Evolutionary conservation across 2,888 invertebrate genomes (phyloP).

Genomic region (Agrenia bidenticulata): DNA sequence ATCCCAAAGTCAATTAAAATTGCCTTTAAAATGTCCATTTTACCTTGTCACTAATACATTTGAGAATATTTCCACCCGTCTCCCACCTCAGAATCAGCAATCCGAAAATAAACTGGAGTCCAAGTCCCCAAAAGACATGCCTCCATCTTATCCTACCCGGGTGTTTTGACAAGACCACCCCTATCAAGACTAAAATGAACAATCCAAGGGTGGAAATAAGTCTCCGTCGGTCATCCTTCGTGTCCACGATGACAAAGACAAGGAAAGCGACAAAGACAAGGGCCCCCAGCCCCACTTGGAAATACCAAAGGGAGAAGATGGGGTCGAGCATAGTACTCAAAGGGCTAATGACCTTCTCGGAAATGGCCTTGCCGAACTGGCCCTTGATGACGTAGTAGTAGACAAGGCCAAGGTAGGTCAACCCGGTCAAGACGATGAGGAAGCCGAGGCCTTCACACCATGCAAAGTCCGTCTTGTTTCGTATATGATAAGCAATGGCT

Average conservation of each 20-base stretch:
- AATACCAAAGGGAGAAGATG: constrained; percentile 7
- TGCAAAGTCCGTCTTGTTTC: constrained; percentile 42
- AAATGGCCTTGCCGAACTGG: constrained; percentile 57
- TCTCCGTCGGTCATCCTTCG: constrained; percentile 62
- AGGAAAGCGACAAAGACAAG: constrained; percentile 59
- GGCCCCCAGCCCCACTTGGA: constrained; percentile 1
- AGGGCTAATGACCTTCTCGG: constrained; percentile 20
- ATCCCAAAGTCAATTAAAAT: too few species aligned
- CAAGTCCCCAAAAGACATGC: constrained; percentile 74
- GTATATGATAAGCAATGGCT: constrained; percentile 31
- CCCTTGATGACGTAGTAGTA: constrained; percentile 68
- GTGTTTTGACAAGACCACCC: constrained; percentile 67
- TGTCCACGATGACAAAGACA: constrained; percentile 67
- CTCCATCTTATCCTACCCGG: constrained; percentile 68
- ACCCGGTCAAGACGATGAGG: constrained; percentile 64
- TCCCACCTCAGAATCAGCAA: constrained; percentile 69
- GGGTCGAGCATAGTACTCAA: background rate
- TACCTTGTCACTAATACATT: constrained; percentile 64
- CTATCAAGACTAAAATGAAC: constrained; percentile 63
- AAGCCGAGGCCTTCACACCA: constrained; percentile 73
- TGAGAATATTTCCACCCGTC: constrained; percentile 70
- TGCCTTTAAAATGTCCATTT: too few species aligned
- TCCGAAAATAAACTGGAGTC: constrained; percentile 74
- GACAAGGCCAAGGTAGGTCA: constrained; percentile 65
- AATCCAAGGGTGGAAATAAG: constrained; percentile 72